A percentile compares a stretch with the other conserved stretches of the same genome.
phyloP scores from a whole-genome alignment of 2,888 invertebrate genomes.

The Mystacides longicornis region DNA sequence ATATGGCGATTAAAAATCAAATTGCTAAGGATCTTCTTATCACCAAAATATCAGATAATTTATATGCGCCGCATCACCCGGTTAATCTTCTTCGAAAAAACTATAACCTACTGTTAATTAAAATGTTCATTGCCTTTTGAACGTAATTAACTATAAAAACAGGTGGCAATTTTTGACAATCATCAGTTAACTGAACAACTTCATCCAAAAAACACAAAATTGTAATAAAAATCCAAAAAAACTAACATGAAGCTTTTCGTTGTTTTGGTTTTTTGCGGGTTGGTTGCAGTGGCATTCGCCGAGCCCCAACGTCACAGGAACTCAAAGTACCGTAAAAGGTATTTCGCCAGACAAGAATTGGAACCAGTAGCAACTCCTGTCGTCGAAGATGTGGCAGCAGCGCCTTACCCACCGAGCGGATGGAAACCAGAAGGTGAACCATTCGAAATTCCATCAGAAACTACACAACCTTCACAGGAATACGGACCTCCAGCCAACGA shows the following conservation, averaged over 20 bases:
- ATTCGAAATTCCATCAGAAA: conserved; percentile 37
- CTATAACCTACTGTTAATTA: background rate
- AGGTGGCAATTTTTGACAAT: background rate
- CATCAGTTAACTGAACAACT: conserved; percentile 10
- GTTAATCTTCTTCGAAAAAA: conserved; percentile 3
- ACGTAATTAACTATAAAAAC: conserved; percentile 8
- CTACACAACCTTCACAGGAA: conserved; percentile 1
- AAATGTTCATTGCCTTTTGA: background rate
- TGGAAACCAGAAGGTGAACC: conserved; percentile 41
- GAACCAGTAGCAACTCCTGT: conserved; percentile 6
- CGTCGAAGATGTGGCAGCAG: conserved; percentile 6
- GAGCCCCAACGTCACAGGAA: conserved; percentile 16
- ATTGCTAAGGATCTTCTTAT: conserved; percentile 13
- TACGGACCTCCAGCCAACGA: conserved; percentile 28
- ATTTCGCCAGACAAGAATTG: conserved; percentile 19
- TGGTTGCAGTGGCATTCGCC: conserved; percentile 1
- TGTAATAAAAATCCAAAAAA: background rate
- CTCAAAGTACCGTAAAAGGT: conserved; percentile 16
- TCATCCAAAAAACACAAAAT: background rate
- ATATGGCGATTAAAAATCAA: background rate
- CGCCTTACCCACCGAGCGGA: conserved; percentile 36
- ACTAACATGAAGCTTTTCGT: conserved; percentile 21
- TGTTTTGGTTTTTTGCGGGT: conserved; percentile 12
- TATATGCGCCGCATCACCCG: conserved; percentile 11
- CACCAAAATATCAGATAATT: conserved; percentile 7